Percentiles rank a stretch among this genome's conserved stretches.
phyloP scores from a whole-genome alignment of 2,113 vertebrate genomes.

The Peromyscus polionotus region DNA sequence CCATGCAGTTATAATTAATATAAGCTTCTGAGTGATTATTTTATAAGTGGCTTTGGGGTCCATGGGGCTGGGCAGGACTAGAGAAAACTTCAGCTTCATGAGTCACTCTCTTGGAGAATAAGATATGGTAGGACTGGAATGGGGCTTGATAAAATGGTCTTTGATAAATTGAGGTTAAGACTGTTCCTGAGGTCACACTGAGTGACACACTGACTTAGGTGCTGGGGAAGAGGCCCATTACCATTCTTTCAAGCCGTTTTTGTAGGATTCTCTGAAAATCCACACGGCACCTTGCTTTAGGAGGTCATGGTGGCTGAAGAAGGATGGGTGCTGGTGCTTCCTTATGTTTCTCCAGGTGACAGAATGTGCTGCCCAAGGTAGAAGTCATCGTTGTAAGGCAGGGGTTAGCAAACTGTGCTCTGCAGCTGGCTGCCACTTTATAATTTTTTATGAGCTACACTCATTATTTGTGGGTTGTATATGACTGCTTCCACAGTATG shows the following conservation, averaged over 20 bases:
- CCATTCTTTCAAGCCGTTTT: neutral
- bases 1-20: no score
- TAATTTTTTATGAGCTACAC: neutral
- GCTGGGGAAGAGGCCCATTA: neutral
- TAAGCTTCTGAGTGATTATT: no score
- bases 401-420: neutral
- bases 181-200: accelerated
- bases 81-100: no score
- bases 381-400: neutral
- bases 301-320: neutral
- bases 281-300: neutral
- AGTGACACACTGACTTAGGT: neutral
- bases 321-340: neutral
- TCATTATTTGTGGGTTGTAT: neutral
- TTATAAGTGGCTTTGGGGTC: no score
- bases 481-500: neutral
- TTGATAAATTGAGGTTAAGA: neutral
- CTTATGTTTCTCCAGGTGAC: neutral
- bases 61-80: no score
- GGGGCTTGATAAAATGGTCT: neutral
- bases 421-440: neutral
- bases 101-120: neutral
- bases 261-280: neutral
- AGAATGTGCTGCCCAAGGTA: neutral
- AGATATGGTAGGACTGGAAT: neutral